Evolutionary conservation across 2,797 vertebrate genomes (phyloP).

Genomic region (Notamacropus eugenii): DNA sequence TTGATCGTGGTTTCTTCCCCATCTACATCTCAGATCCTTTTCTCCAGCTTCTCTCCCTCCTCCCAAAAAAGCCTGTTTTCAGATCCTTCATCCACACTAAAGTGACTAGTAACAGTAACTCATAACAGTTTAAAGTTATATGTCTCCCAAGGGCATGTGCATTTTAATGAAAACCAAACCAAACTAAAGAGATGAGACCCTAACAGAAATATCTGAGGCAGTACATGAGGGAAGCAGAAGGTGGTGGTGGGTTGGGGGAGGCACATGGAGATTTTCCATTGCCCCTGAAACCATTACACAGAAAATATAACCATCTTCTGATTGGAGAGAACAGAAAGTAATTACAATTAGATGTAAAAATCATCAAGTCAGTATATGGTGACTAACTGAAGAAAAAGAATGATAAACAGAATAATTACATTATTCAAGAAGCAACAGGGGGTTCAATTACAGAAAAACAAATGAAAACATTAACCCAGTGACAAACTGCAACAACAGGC

Average conservation of each 20-base stretch:
- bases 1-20: background rate
- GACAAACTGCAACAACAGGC: conserved; percentile 2
- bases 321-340: background rate
- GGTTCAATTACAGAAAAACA: background rate
- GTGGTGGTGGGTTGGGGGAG: background rate
- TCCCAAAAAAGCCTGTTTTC: background rate
- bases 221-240: conserved; percentile 28
- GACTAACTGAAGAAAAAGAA: conserved; percentile 17
- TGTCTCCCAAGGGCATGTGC: background rate
- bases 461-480: background rate
- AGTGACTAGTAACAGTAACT: background rate
- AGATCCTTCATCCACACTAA: background rate
- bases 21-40: background rate
- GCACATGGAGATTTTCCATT: background rate
- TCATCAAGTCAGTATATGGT: conserved; percentile 14
- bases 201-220: background rate
- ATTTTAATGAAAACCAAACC: background rate
- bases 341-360: conserved; percentile 36
- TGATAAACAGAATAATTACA: conserved; percentile 51
- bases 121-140: background rate
- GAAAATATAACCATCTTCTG: background rate
- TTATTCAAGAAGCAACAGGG: conserved; percentile 24
- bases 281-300: background rate
- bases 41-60: conserved; percentile 1
- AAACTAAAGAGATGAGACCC: background rate